Base-by-base conservation (phyloP, 2,113 vertebrate species). In the Australoheros scitulus region DNA sequence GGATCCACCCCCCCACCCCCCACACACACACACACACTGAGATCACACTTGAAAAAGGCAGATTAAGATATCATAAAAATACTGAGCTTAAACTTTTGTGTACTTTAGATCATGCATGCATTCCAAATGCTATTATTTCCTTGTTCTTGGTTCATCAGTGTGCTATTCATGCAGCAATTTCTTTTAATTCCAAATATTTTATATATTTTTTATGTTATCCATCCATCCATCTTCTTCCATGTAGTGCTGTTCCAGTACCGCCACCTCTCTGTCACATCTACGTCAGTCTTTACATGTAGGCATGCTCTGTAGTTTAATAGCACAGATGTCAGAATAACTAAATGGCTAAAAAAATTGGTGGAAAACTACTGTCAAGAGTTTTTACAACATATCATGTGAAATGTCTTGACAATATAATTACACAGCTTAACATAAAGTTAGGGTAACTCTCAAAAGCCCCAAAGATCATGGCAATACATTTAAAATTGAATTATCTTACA, bases 381-480 rank as follows among this genome's bases (percentile, higher is more conserved):
- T 90, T 82, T 63, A 57, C 11, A 47, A 64, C 41, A 61, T 61
- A 63, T 83, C 32, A 86, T 72, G 60, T 58, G 32, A 82, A 52
- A 84, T 52, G 75, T 70, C 38, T 90, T 86, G 57, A 76, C 52
- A 82, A 59, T 77, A 55, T 85, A 43, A 47, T 77, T 52, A 11
- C 36, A 57, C 29, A 72, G 7, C 38, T 50, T 77, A 72, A 59
- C 8, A 79, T 65, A 43, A 80, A 63, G 14, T 77, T 17, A 61
- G 36, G 7, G 79, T 52, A 41, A 76, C 14, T 32, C 3, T 26
- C 13, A 76, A 77, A 77, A 24, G 20, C 38, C 7, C 1, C 61
- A 79, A 22, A 77, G 68, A 77, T 15, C 34, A 76, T 13, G 1
- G 9, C 20, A 75, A 61, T 70, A 63, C 2, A 83, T 77, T 84